Conservation (phyloP, 2,797 vertebrate genomes). For the Oophaga sylvatica region DNA sequence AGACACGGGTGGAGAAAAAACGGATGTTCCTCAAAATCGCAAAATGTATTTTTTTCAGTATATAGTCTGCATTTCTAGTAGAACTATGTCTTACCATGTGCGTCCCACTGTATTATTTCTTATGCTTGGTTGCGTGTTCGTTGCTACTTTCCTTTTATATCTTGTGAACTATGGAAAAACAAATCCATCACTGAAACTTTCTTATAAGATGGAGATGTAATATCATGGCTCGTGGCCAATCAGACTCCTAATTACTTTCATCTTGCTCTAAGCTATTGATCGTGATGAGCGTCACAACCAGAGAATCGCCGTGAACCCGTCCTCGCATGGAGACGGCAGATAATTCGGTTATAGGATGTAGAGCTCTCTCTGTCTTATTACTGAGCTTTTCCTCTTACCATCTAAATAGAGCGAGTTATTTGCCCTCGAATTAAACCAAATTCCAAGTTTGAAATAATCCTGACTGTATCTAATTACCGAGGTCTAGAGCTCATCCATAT, state of each 20-base stretch:
- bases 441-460: slow-evolving; percentile 13
- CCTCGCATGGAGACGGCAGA: slow-evolving; percentile 1
- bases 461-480: slow-evolving; percentile 23
- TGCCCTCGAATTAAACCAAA: slow-evolving; percentile 13
- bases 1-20: background rate
- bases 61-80: background rate
- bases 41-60: background rate
- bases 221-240: slow-evolving; percentile 12
- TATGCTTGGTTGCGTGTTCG: background rate
- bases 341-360: slow-evolving; percentile 38
- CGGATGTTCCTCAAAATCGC: no score
- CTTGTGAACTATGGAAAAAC: background rate
- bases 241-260: slow-evolving; percentile 30
- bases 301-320: slow-evolving; percentile 18
- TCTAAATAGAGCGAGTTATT: background rate
- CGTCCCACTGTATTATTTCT: background rate
- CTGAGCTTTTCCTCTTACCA: background rate
- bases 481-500: slow-evolving; percentile 22
- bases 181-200: background rate
- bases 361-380: slow-evolving; percentile 20
- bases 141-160: background rate
- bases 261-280: slow-evolving; percentile 35
- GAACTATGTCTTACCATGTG: background rate
- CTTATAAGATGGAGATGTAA: background rate
- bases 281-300: slow-evolving; percentile 17